Conservation (phyloP, 2,797 vertebrate species). For the Epinephelus awoara region DNA sequence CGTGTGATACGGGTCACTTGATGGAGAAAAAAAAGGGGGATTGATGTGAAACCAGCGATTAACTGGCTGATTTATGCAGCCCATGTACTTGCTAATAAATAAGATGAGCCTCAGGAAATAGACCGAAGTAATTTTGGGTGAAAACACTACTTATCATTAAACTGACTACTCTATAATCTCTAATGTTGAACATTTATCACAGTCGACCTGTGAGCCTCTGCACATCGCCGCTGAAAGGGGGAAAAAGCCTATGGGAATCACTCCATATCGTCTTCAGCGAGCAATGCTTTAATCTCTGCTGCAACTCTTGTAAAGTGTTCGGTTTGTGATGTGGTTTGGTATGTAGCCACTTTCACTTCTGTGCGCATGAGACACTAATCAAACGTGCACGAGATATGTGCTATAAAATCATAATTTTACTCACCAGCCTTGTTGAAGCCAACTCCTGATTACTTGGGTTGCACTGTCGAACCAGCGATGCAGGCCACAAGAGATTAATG, state of each 20-base stretch:
- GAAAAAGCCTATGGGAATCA: conserved; percentile 10
- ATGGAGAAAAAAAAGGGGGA: conserved; percentile 15
- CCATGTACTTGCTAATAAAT: conserved; percentile 29
- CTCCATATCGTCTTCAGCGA: conserved; percentile 4
- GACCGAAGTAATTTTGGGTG: conserved; percentile 34
- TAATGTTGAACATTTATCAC: conserved; percentile 50
- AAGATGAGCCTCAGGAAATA: conserved; percentile 24
- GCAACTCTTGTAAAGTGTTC: not conserved
- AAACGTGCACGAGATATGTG: not conserved
- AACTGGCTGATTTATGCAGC: conserved; percentile 31
- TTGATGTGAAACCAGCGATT: conserved; percentile 29
- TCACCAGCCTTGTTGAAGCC: conserved; percentile 3
- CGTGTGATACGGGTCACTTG: not conserved
- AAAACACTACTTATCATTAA: conserved; percentile 50
- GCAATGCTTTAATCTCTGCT: conserved; percentile 8
- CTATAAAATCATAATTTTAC: conserved; percentile 5
- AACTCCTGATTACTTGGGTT: not conserved
- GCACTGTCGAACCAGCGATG: not conserved
- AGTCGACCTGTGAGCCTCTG: conserved; percentile 36
- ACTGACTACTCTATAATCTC: conserved; percentile 39
- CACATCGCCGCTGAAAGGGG: conserved; percentile 4
- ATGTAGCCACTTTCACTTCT: not conserved
- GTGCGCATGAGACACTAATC: conserved; percentile 1
- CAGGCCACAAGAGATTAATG: not conserved
- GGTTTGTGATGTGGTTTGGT: not conserved